phyloP scores from a whole-genome alignment of 2,888 invertebrate species.

The Ernsta delagoae region DNA sequence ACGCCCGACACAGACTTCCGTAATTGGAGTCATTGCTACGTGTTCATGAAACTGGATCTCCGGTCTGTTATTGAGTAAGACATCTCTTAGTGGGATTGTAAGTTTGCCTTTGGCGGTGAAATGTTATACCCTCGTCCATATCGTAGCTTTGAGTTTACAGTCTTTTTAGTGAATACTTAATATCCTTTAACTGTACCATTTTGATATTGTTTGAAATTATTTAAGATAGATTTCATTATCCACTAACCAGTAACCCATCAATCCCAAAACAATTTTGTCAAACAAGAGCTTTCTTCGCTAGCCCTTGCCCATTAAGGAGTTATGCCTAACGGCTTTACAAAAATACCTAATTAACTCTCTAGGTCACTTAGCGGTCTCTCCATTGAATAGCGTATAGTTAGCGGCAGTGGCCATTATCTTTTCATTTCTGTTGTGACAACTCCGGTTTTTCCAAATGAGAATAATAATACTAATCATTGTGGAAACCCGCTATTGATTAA shows the following conservation, averaged over 20 bases:
- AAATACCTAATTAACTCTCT: neutral
- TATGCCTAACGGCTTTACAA: neutral
- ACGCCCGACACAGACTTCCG: conserved; percentile 18
- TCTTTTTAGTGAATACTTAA: too few relatives aligned
- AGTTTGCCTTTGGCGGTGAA: conserved; percentile 21
- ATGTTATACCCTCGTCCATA: conserved; percentile 23
- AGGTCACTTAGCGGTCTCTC: neutral
- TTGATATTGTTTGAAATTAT: too few relatives aligned
- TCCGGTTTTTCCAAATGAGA: neutral
- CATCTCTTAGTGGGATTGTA: conserved; percentile 13
- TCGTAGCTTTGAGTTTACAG: too few relatives aligned
- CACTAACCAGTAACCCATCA: too few relatives aligned
- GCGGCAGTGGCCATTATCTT: neutral
- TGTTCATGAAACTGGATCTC: conserved; percentile 28
- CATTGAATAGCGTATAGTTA: neutral
- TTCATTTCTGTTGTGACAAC: neutral
- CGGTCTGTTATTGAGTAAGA: conserved; percentile 19
- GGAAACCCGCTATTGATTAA: neutral
- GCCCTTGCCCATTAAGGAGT: too few relatives aligned
- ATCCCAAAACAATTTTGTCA: too few relatives aligned
- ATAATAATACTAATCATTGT: neutral
- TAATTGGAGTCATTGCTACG: conserved; percentile 31
- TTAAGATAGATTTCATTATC: too few relatives aligned
- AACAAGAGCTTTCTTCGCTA: too few relatives aligned
- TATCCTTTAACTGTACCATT: too few relatives aligned